A percentile compares a stretch with the other conserved stretches of the same genome.
Conservation (phyloP, 2,797 vertebrate species). For the Gymnodraco acuticeps region DNA sequence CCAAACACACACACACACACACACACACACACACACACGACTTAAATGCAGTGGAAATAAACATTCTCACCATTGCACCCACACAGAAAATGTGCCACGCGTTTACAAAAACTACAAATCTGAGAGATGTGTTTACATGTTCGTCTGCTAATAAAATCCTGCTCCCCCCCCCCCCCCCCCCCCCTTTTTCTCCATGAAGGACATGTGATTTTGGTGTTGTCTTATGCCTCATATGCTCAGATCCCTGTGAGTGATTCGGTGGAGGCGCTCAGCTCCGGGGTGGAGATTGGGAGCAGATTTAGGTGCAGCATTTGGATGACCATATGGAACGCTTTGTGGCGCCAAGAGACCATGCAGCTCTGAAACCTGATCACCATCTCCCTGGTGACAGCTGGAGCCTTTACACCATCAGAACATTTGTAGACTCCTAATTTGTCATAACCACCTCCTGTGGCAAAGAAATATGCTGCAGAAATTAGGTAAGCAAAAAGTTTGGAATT, state of each 20-base stretch:
- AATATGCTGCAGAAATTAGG: constrained; percentile 97
- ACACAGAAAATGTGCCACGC: background rate
- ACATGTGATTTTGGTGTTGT: constrained; percentile 81
- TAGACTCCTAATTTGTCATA: constrained; percentile 99
- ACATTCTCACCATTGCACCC: background rate
- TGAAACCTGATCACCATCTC: constrained; percentile 99
- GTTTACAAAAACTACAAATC: background rate
- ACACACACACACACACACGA: background rate
- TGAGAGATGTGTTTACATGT: constrained; percentile 17
- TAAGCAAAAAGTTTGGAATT: constrained; percentile 85
- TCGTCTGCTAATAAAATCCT: constrained; percentile 5
- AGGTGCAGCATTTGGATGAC: constrained; percentile 98
- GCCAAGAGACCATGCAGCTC: constrained; percentile 97
- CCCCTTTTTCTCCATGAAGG: constrained; percentile 40
- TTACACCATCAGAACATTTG: constrained; percentile 99
- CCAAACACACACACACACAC: too few species aligned
- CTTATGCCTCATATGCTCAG: constrained; percentile 63
- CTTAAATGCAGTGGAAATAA: background rate
- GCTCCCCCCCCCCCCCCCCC: too few species aligned
- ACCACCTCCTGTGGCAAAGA: constrained; percentile 99
- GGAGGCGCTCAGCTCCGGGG: constrained; percentile 78
- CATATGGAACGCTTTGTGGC: constrained; percentile 99
- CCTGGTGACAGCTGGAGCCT: constrained; percentile 99
- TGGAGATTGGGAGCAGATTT: constrained; percentile 88
- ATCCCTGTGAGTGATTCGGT: constrained; percentile 79